Conservation (phyloP, 2,113 vertebrate genomes). For the Pomatostomus ruficeps region DNA sequence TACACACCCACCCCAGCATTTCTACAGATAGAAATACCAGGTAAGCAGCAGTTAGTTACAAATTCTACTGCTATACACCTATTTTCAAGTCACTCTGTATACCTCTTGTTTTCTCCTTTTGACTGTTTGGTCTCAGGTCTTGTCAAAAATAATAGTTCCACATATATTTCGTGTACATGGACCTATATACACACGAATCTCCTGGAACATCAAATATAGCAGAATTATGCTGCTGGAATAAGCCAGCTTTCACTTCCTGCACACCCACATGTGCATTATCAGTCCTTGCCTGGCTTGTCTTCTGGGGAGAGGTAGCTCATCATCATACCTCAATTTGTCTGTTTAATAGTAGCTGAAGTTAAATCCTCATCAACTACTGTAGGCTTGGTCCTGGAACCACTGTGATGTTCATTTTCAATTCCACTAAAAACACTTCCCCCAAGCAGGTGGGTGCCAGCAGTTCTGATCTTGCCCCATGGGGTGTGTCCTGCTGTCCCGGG, state of each 20-base stretch:
- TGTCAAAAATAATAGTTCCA: background rate
- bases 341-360: background rate
- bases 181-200: background rate
- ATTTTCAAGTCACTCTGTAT: background rate
- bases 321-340: background rate
- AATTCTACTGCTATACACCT: background rate
- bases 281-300: background rate
- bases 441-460: background rate
- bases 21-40: background rate
- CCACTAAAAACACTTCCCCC: background rate
- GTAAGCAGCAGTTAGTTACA: background rate
- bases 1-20: background rate
- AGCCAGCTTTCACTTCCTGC: background rate
- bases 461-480: background rate
- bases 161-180: background rate
- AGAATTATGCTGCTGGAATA: background rate
- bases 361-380: background rate
- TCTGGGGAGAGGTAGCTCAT: background rate
- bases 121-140: background rate
- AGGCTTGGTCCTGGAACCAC: background rate
- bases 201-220: background rate
- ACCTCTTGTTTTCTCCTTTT: background rate
- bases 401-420: background rate
- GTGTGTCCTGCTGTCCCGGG: background rate
- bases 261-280: background rate